A percentile compares a stretch with the other conserved stretches of the same genome.
phyloP scores from a whole-genome alignment of 2,797 vertebrate species.

The Alfaro cultratus region DNA sequence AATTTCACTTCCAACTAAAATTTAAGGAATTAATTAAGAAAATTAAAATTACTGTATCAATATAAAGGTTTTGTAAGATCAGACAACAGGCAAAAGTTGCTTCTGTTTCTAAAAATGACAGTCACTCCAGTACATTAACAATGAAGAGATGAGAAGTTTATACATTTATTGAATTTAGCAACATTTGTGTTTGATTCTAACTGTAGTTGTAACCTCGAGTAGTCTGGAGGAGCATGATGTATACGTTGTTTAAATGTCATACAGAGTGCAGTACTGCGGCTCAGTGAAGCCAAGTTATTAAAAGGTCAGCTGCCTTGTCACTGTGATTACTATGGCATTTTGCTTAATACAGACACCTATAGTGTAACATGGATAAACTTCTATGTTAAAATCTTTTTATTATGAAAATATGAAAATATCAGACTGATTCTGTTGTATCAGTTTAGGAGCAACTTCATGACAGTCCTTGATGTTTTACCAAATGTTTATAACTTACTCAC shows the following conservation, averaged over 20 bases:
- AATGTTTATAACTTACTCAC: not conserved
- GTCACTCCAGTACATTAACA: not conserved
- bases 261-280: not conserved
- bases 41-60: not conserved
- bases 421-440: not conserved
- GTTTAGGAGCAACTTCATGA: not conserved
- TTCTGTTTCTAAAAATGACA: not conserved
- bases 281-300: not conserved
- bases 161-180: not conserved
- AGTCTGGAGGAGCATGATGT: not conserved
- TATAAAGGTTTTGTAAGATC: not conserved
- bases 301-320: slow-evolving; percentile 3
- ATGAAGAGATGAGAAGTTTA: not conserved
- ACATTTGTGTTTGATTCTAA: not conserved
- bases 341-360: not conserved
- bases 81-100: not conserved
- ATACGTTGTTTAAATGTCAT: slow-evolving; percentile 4
- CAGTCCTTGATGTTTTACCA: not conserved
- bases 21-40: not conserved
- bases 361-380: not conserved
- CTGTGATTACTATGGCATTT: slow-evolving; percentile 4
- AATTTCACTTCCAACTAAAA: not conserved
- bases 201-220: not conserved
- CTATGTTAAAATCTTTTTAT: not conserved
- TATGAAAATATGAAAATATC: not conserved